phyloP scores from a whole-genome alignment of 2,888 invertebrate genomes.

The Drosophila bunnanda region DNA sequence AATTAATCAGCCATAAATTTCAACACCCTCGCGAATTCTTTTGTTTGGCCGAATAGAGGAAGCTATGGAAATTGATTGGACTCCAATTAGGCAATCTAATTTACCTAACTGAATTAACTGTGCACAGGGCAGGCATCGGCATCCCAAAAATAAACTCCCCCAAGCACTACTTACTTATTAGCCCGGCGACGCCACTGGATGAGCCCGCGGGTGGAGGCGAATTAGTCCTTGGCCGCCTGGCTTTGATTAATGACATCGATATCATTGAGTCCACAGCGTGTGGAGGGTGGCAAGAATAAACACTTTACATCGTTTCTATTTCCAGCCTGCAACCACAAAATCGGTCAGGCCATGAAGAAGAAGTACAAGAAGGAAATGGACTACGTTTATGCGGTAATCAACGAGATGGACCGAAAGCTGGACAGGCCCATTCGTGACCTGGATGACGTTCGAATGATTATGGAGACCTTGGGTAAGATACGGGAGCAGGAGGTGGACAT shows the following conservation, averaged over 20 bases:
- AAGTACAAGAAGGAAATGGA: constrained; percentile 97
- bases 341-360: constrained; percentile 94
- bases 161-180: constrained; percentile 21
- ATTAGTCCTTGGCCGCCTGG: constrained; percentile 53
- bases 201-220: constrained; percentile 51
- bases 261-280: constrained; percentile 34
- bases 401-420: constrained; percentile 95
- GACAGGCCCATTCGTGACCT: constrained; percentile 95
- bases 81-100: constrained; percentile 78
- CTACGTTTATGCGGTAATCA: constrained; percentile 95
- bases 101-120: constrained; percentile 68
- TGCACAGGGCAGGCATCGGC: constrained; percentile 28
- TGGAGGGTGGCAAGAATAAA: constrained; percentile 20
- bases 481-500: constrained; percentile 97
- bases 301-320: constrained; percentile 50
- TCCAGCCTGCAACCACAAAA: constrained; percentile 90
- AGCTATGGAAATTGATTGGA: constrained; percentile 72
- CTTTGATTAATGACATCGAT: constrained; percentile 72
- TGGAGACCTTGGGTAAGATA: constrained; percentile 96
- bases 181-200: constrained; percentile 42
- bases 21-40: constrained; percentile 16
- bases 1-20: constrained; percentile 47
- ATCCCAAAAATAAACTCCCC: constrained; percentile 57
- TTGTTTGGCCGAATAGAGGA: constrained; percentile 48
- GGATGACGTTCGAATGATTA: constrained; percentile 96